Evolutionary conservation across 2,113 vertebrate genomes (phyloP), one percentile per base, ranked within the genome.

Genomic region (Smithornis capensis): DNA sequence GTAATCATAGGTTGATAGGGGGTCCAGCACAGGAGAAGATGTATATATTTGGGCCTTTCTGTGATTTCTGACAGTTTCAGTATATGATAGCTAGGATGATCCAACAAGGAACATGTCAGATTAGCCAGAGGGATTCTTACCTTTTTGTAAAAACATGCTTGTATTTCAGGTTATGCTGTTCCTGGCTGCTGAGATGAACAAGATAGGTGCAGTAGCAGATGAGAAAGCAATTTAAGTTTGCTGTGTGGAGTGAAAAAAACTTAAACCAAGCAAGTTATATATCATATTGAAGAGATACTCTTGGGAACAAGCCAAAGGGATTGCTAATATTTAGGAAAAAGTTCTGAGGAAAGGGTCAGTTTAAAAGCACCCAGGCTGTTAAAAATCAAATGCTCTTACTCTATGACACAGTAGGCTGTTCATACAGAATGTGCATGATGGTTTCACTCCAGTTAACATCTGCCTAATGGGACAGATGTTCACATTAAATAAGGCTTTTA

Each of bases 91-190:
- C 44, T 81, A 38, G 52, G 56, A 53, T 93, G 92, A 95, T 71
- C 80, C 76, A 96, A 88, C 88, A 90, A 60, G 31, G 94, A 96
- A 90, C 12, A 38, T 81, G 80, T 90, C 92, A 94, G 93, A 81
- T 93, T 89, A 95, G 52, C 93, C 83, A 96, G 83, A 89, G 76
- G 71, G 44, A 83, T 81, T 63, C 87, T 83, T 21, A 6, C 38
- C 55, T 87, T 89, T 75, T 60, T 78, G 25, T 83, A 90, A 68
- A 93, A 93, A 95, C 64, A 83, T 29, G 8, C 7, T 81, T 78
- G 49, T 78, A 70, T 59, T 95, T 94, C 85, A 89, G 56, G 56
- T 86, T 91, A 52, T 83, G 50, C 38, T 81, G 45, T 90, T 93
- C 83, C 82, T 56, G 63, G 56, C 38, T 90, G 55, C 47, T 78